Base-by-base conservation (phyloP, 2,797 vertebrate genomes). In the Oreochromis mossambicus region DNA sequence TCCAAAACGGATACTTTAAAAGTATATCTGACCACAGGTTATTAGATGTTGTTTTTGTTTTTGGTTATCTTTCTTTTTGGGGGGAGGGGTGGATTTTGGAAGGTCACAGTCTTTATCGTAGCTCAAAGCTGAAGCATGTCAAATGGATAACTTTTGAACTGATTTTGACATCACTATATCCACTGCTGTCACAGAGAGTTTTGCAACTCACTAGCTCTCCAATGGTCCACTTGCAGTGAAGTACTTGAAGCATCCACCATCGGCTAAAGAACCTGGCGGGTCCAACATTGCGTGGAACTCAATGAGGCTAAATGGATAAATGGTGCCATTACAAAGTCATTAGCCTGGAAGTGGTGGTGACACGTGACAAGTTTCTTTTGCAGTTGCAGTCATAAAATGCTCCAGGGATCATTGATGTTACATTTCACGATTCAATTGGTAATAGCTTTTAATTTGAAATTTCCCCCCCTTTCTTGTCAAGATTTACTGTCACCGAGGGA, bases 291-390 rank as follows among this genome's bases (percentile, higher is more conserved):
- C 92, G 82, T 85, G 68, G 88, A 93, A 90, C 84, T 92, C 94
- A 95, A 94, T 94, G 94, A 95, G 92, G 94, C 94, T 90, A 94
- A 93, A 94, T 93, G 92, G 89, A 94, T 91, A 92, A 94, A 95
- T 95, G 94, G 91, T 78, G 86, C 91, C 89, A 94, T 95, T 95
- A 94, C 79, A 85, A 81, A 92, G 92, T 91, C 93, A 91, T 95
- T 94, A 91, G 89, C 83, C 78, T 89, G 87, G 83, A 91, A 92
- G 90, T 88, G 91, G 88, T 61, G 83, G 79, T 89, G 91, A 93
- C 92, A 93, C 86, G 79, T 93, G 90, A 92, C 90, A 87, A 76
- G 87, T 88, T 92, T 82, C 73, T 75, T 85, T 86, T 90, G 89
- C 91, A 81, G 82, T 75, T 77, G 63, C 46, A 68, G 86, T 77